Evolutionary conservation across 2,888 invertebrate species (phyloP).

Genomic region (Hermodice carunculata): DNA sequence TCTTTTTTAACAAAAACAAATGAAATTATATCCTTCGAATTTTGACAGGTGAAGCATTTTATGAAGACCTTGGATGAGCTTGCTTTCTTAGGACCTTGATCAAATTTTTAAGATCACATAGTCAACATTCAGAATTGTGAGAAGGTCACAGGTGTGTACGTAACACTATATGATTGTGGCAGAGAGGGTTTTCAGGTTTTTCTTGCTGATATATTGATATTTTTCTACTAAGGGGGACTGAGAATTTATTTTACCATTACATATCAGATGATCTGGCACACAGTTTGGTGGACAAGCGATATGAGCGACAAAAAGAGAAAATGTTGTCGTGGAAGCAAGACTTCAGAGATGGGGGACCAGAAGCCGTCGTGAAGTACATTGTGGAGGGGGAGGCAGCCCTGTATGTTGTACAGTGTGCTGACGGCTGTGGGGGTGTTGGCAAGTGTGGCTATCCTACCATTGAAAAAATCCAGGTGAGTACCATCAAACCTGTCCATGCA

Average conservation of each 20-base stretch:
- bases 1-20: too few relatives aligned
- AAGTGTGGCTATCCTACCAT: constrained; percentile 48
- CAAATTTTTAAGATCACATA: too few relatives aligned
- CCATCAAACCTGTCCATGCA: too few relatives aligned
- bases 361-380: constrained; percentile 42
- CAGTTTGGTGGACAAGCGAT: constrained; percentile 48
- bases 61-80: too few relatives aligned
- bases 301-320: constrained; percentile 47
- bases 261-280: constrained; percentile 48
- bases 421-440: constrained; percentile 49
- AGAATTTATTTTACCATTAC: neutral
- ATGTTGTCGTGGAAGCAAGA: constrained; percentile 45
- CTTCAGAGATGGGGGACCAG: constrained; percentile 27
- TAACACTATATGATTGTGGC: too few relatives aligned
- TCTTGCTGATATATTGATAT: neutral
- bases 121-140: too few relatives aligned
- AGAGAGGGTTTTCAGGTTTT: too few relatives aligned
- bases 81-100: too few relatives aligned
- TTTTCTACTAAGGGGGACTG: neutral
- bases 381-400: constrained; percentile 47
- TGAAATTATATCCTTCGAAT: too few relatives aligned
- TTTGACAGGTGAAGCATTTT: too few relatives aligned
- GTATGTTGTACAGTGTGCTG: constrained; percentile 48
- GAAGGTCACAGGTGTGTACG: too few relatives aligned
- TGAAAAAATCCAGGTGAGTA: constrained; percentile 40